Evolutionary conservation across 2,113 vertebrate genomes (phyloP).

Genomic region (Calyptommatus sinebrachiatus): DNA sequence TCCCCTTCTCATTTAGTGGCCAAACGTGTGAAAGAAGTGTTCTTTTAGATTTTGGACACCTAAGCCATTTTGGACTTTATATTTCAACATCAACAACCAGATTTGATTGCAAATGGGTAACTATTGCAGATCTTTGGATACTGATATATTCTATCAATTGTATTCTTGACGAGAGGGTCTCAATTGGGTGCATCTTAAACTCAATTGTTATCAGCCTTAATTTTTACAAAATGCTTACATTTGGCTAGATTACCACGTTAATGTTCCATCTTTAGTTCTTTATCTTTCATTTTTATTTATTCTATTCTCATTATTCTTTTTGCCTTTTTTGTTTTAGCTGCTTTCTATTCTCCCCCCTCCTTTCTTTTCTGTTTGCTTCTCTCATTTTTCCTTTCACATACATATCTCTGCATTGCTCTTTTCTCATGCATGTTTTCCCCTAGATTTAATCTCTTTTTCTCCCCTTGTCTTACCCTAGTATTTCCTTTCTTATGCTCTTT

Average conservation of each 20-base stretch:
- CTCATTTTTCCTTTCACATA: neutral
- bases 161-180: neutral
- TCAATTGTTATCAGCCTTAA: neutral
- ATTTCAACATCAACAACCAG: too few species aligned
- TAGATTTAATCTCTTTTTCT: constrained; percentile 7
- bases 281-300: neutral
- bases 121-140: too few species aligned
- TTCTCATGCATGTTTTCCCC: constrained; percentile 4
- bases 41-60: too few species aligned
- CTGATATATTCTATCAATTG: neutral
- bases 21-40: too few species aligned
- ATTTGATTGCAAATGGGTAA: too few species aligned
- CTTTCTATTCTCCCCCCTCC: neutral
- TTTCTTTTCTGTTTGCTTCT: neutral
- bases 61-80: too few species aligned
- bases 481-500: constrained; percentile 25
- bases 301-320: neutral
- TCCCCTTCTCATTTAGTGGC: too few species aligned
- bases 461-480: neutral
- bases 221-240: neutral
- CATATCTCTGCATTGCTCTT: neutral
- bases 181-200: neutral
- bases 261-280: neutral
- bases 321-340: neutral
- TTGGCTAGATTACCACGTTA: neutral